Evolutionary conservation across 2,797 vertebrate species (phyloP), one percentile per base, ranked within the genome.

Genomic region (Limnodromus scolopaceus): DNA sequence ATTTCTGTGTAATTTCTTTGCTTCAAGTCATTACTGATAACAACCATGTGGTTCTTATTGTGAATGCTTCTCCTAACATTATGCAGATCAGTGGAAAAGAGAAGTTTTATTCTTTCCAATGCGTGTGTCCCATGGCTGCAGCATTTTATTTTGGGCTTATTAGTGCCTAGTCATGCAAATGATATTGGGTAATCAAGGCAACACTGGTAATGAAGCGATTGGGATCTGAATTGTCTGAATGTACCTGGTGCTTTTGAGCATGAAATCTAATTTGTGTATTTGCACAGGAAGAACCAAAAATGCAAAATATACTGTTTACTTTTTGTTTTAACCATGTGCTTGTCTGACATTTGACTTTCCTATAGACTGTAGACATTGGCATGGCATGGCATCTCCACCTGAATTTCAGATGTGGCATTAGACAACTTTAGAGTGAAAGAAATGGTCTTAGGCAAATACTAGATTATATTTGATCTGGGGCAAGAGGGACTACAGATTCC

Each of bases 91-190:
- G 16, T 53, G 54, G 49, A 68, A 84, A 89, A 87, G 30, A 82
- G 15, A 60, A 69, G 46, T 86, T 94, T 80, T 84, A 38, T 89
- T 87, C 53, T 90, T 89, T 79, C 34, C 16, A 60, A 17, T 60
- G 3, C 46, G 27, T 54, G 22, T 77, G 27, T 84, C 34, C 24
- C 27, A 14, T 66, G 77, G 34, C 63, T 95, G 93, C 83, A 82
- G 39, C 70, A 16, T 79, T 95, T 95, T 93, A 39, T 80, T 94
- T 54, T 80, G 63, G 69, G 86, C 16, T 69, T 96, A 24, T 80
- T 97, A 84, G 92, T 63, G 87, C 81, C 92, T 81, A 94, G 94
- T 96, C 94, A 96, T 91, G 97, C 94, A 91, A 80, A 78, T 92
- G 64, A 89, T 87, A 87, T 69, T 89, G 90, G 80, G 74, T 94